Evolutionary conservation across 1,140 invertebrate species (phyloP).

Genomic region (Tetragonula clypearis): DNA sequence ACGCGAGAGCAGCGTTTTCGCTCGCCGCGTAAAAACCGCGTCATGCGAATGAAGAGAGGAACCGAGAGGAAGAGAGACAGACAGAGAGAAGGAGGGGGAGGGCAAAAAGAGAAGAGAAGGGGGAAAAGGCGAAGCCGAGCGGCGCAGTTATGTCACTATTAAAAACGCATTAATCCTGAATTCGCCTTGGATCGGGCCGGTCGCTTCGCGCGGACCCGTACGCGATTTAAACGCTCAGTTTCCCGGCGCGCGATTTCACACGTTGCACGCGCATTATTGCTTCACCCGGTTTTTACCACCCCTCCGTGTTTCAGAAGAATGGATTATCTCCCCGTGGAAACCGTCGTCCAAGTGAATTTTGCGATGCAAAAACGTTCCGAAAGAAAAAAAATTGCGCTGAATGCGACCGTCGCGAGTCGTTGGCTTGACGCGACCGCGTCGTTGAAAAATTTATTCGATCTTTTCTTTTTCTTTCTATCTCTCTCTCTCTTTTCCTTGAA

Average conservation of each 20-base stretch:
- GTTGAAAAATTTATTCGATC: too few relatives aligned
- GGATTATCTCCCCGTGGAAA: constrained; percentile 17
- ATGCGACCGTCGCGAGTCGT: too few relatives aligned
- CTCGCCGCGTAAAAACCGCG: constrained; percentile 29
- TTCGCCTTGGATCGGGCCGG: constrained; percentile 53
- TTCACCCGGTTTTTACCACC: constrained; percentile 45
- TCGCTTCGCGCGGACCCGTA: constrained; percentile 36
- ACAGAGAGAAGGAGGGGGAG: neutral
- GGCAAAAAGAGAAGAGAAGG: neutral
- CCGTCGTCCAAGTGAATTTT: neutral
- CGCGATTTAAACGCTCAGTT: constrained; percentile 55
- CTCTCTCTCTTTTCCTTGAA: too few relatives aligned
- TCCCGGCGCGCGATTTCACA: constrained; percentile 48
- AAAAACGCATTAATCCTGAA: constrained; percentile 76
- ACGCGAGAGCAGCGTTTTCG: neutral
- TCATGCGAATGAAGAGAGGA: too few relatives aligned
- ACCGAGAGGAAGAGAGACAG: neutral
- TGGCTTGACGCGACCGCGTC: too few relatives aligned
- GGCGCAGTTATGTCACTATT: constrained; percentile 73
- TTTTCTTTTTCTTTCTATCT: neutral
- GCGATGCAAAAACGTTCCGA: too few relatives aligned
- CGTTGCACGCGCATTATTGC: constrained; percentile 38
- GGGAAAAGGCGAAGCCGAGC: constrained; percentile 46
- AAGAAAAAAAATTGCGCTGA: too few relatives aligned
- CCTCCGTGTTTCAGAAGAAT: constrained; percentile 1